These are phyloP conservation scores for Melanotaenia pygmaea DNA, from an alignment of 2,797 vertebrate species.

Conservation along the genomic window DNA sequence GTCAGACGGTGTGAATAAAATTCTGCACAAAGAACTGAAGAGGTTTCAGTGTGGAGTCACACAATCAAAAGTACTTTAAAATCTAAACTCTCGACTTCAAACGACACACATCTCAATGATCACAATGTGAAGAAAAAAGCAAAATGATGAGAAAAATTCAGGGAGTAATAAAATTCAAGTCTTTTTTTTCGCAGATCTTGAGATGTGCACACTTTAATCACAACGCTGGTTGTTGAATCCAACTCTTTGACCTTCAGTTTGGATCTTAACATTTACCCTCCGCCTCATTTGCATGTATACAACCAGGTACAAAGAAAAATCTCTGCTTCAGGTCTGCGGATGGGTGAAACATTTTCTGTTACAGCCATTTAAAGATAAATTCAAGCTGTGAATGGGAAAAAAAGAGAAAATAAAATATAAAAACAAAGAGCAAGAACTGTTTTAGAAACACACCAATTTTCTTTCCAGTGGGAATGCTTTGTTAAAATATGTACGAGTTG, in stretches of 20 bases:
- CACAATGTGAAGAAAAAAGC: slow-evolving; percentile 16
- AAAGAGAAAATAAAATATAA: background rate
- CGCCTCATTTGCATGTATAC: slow-evolving; percentile 21
- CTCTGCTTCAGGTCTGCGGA: slow-evolving; percentile 2
- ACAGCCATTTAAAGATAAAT: background rate
- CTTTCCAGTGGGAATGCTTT: background rate
- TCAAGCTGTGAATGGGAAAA: slow-evolving; percentile 1
- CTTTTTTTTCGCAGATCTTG: slow-evolving; percentile 20
- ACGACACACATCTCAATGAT: slow-evolving; percentile 26
- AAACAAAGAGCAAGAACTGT: background rate
- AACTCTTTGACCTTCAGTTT: slow-evolving; percentile 35
- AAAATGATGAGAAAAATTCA: slow-evolving; percentile 25
- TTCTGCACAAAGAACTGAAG: slow-evolving; percentile 9
- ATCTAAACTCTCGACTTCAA: slow-evolving; percentile 15
- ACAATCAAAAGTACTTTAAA: slow-evolving; percentile 27
- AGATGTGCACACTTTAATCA: slow-evolving; percentile 26
- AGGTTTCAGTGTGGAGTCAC: slow-evolving; percentile 1
- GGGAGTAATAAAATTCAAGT: slow-evolving; percentile 38
- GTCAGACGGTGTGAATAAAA: slow-evolving; percentile 13
- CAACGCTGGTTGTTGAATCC: slow-evolving; percentile 4
- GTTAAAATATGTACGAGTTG: background rate
- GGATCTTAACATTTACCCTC: slow-evolving; percentile 5
- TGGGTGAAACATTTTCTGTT: background rate
- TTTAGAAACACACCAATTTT: background rate
- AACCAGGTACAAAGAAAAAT: background rate